Conservation (phyloP, 2,113 vertebrate species). For the Neodon shergylaensis region DNA sequence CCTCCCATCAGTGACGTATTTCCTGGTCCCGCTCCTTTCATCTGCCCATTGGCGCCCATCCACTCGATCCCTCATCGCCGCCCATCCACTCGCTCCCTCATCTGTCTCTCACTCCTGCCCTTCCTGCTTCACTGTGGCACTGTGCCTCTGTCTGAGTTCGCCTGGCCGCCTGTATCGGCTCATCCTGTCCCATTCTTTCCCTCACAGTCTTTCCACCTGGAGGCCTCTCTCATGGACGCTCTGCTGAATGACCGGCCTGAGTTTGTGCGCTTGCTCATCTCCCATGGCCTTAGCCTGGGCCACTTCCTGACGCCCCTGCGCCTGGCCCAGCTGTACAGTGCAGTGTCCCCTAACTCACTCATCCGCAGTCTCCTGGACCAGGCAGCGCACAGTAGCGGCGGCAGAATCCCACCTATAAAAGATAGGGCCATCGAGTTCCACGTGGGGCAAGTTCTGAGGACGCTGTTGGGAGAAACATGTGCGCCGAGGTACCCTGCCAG, state of each 20-base stretch:
- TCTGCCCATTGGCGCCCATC: not conserved
- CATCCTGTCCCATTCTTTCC: fast-evolving
- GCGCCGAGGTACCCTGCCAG: slow-evolving; percentile 83
- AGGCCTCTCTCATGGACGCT: slow-evolving; percentile 91
- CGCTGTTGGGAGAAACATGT: slow-evolving; percentile 90
- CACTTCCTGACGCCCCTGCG: slow-evolving; percentile 88
- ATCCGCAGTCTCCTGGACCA: slow-evolving; percentile 85
- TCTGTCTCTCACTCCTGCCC: not conserved
- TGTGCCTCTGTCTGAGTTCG: not conserved
- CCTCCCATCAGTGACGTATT: not conserved
- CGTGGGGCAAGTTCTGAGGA: slow-evolving; percentile 86
- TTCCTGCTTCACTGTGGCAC: not conserved
- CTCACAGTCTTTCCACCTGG: slow-evolving; percentile 84
- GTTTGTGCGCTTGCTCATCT: slow-evolving; percentile 91
- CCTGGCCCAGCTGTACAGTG: slow-evolving; percentile 89
- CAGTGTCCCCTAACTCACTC: slow-evolving; percentile 83
- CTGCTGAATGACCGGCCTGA: slow-evolving; percentile 90
- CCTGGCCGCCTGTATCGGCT: not conserved
- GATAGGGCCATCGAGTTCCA: not conserved
- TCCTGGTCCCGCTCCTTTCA: not conserved
- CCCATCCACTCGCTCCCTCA: not conserved
- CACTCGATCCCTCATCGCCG: not conserved
- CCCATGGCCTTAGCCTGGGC: slow-evolving; percentile 89
- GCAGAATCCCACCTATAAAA: slow-evolving; percentile 23
- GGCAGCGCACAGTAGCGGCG: slow-evolving; percentile 68